These are phyloP conservation scores for Dasyprocta punctata DNA, from an alignment of 2,113 vertebrate genomes.

Conservation along the genomic window DNA sequence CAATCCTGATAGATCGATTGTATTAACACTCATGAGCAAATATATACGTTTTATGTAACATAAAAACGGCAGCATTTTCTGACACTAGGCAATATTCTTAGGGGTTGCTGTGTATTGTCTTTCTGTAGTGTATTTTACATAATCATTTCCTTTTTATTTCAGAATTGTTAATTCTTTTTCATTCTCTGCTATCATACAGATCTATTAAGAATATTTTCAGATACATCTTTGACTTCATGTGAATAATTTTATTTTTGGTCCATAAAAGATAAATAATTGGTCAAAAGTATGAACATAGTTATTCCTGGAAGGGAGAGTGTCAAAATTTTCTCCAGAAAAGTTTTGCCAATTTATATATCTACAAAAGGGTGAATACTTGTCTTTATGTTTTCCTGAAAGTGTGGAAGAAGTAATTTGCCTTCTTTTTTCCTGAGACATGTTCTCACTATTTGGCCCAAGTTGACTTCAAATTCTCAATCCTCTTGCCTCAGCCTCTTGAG, in stretches of 20 bases:
- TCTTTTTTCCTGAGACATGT: neutral
- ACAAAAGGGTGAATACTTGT: neutral
- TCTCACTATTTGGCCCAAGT: neutral
- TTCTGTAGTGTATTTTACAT: neutral
- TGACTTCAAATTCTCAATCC: neutral
- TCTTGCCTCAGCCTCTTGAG: neutral
- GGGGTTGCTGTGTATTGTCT: neutral
- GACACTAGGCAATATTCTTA: neutral
- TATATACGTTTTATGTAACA: neutral
- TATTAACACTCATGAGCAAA: neutral
- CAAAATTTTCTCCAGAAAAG: neutral
- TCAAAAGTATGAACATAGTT: neutral
- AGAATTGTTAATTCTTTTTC: neutral
- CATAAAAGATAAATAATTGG: neutral
- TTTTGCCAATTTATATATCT: conserved; percentile 7
- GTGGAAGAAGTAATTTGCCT: neutral
- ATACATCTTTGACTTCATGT: neutral
- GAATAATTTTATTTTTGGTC: neutral
- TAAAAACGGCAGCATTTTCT: conserved; percentile 11
- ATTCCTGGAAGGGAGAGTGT: neutral
- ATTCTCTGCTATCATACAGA: neutral
- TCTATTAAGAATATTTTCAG: neutral
- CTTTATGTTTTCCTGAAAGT: neutral
- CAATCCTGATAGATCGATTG: neutral
- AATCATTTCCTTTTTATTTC: neutral